Base-by-base conservation (phyloP, 2,888 invertebrate genomes). In the Mimachlamys varia region DNA sequence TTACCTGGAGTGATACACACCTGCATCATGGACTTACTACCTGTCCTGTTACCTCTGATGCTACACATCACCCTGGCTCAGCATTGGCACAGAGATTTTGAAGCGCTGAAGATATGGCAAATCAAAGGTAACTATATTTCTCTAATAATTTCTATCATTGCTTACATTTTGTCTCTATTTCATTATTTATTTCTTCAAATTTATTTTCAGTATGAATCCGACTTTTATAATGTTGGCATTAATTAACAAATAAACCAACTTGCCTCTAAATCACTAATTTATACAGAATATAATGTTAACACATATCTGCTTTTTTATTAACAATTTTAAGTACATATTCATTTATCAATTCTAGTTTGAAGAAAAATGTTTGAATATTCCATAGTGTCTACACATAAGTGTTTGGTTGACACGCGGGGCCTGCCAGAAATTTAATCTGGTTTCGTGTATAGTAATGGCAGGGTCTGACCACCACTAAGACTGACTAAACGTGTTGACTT, bases 371-470 rank as follows among this genome's bases (percentile, higher is more conserved):
- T 44, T 44, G 44, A 44, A 44, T 44, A 7, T 44, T 44, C 44
- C 44, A 44, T 44, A 3, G 7, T 44, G 3, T 44, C 44, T 44
- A 44, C 44, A 44, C 44, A 44, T 44, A 44, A 44, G 44, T 44
- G 53, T 58, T 19, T 19, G 19, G 33, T 76, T 76, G 76, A 76
- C 76, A 76, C 76, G 17, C n/a, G 17, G 33, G 33, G 2, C 76
- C 27, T 76, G 76, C 76, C 33, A 76, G 76, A 76, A 27, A 33
- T 76, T n/a, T 76, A 76, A 76, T 76, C 76, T 76, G 7, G 76
- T 27, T 76, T 15, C 13, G 33, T 76, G 76, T 76, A 33, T 76
- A 33, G 27, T 76, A 76, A 76, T 76, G 33, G 22, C 33, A 76
- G 76, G 22, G 76, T 76, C 33, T 76, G 76, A 76, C 76, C 76